Conservation (phyloP, 2,113 vertebrate genomes). For the Australoheros scitulus region DNA sequence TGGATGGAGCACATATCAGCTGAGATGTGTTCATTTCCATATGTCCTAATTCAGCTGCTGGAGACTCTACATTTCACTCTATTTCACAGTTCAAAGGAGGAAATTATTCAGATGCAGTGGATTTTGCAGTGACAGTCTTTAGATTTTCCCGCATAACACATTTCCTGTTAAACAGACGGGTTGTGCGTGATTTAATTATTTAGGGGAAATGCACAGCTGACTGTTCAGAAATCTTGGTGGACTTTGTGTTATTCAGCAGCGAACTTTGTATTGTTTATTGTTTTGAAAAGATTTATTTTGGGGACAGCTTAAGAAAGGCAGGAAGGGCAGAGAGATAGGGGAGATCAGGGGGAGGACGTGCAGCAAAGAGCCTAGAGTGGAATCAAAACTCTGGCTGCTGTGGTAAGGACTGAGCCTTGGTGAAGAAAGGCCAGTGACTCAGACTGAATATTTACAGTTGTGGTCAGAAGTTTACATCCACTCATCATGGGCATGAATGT, state of each 20-base stretch:
- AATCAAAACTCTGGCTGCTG: neutral
- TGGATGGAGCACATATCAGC: conserved; percentile 13
- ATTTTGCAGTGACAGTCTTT: conserved; percentile 24
- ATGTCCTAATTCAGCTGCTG: conserved; percentile 47
- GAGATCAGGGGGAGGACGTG: neutral
- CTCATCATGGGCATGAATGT: neutral
- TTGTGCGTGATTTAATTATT: conserved; percentile 14
- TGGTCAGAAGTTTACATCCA: neutral
- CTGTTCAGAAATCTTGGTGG: neutral
- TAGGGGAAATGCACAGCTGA: neutral
- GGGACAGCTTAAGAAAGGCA: neutral
- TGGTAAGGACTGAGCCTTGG: neutral
- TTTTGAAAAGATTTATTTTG: neutral
- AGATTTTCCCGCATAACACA: conserved; percentile 7
- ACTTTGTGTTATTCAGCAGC: neutral
- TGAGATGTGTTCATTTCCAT: conserved; percentile 51
- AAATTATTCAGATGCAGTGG: conserved; percentile 33
- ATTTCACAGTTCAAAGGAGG: conserved; percentile 44
- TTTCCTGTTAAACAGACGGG: conserved; percentile 3
- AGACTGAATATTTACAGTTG: neutral
- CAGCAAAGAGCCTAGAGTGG: neutral
- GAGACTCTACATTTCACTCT: conserved; percentile 25
- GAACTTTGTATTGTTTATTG: neutral
- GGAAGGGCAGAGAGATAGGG: neutral
- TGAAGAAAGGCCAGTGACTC: neutral